Percentiles rank a stretch among this genome's conserved stretches.
These are phyloP conservation scores for Marisa cornuarietis DNA, from an alignment of 1,140 invertebrate species.

Conservation along the genomic window DNA sequence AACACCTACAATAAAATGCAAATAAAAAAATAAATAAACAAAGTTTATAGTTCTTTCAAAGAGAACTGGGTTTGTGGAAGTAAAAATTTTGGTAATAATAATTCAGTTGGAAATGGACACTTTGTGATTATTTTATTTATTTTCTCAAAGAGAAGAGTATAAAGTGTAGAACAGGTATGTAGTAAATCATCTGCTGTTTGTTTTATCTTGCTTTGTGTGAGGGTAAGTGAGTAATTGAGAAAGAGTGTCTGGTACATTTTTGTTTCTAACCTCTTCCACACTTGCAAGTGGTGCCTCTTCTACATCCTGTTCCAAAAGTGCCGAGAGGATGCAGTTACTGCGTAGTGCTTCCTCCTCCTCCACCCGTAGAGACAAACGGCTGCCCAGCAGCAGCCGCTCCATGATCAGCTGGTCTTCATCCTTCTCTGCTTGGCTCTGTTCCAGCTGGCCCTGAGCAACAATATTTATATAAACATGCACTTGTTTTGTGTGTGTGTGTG, in stretches of 20 bases:
- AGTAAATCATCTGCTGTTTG: background rate
- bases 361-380: slow-evolving; percentile 41
- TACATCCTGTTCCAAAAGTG: slow-evolving; percentile 49
- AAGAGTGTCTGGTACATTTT: no score
- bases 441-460: slow-evolving; percentile 43
- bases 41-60: background rate
- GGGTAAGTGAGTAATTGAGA: background rate
- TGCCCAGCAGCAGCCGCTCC: slow-evolving; percentile 35
- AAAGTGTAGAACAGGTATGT: no score
- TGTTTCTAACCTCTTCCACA: slow-evolving; percentile 54
- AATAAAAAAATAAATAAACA: background rate
- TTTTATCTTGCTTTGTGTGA: background rate
- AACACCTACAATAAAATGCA: slow-evolving; percentile 66
- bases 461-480: background rate
- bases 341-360: slow-evolving; percentile 53
- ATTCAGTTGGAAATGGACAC: background rate
- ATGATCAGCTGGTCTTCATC: slow-evolving; percentile 35
- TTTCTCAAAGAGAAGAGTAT: background rate
- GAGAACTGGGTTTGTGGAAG: background rate
- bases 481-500: background rate
- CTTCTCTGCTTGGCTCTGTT: slow-evolving; percentile 43
- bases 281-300: slow-evolving; percentile 46
- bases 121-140: background rate
- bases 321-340: slow-evolving; percentile 49
- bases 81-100: no score